These are phyloP conservation scores for Zoroaster sp. DNA, from an alignment of 53 echinoderm and acorn worm genomes.

Conservation along the genomic window DNA sequence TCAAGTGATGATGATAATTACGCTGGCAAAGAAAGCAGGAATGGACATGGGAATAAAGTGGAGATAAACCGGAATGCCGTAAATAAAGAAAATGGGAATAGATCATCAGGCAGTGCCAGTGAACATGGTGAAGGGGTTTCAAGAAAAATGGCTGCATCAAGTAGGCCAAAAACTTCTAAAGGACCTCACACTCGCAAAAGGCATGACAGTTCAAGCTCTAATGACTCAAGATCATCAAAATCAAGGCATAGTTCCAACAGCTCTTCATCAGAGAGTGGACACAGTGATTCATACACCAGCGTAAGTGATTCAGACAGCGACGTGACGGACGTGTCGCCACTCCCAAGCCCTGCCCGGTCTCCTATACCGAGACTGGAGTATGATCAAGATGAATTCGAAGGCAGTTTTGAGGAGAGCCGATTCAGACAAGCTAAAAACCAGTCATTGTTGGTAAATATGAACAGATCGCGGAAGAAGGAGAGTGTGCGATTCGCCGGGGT, in stretches of 20 bases:
- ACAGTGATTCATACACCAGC: constrained; percentile 24
- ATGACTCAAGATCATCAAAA: constrained; percentile 16
- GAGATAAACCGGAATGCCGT: not conserved
- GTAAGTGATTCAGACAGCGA: constrained; percentile 60
- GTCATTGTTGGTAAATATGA: not conserved
- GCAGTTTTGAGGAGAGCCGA: constrained; percentile 46
- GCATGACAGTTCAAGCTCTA: constrained; percentile 39
- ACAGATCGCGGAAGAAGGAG: constrained; percentile 57
- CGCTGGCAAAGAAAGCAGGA: not conserved
- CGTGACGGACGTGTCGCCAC: constrained; percentile 93
- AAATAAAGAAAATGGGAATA: not conserved
- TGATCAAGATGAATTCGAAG: constrained; percentile 66
- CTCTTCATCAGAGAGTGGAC: constrained; percentile 16
- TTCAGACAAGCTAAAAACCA: constrained; percentile 17
- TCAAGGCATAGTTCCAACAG: constrained; percentile 41
- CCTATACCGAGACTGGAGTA: constrained; percentile 71
- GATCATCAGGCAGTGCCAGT: not conserved
- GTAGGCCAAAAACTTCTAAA: constrained; percentile 67
- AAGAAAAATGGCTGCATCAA: not conserved
- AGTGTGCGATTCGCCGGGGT: constrained; percentile 60
- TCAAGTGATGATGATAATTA: constrained; percentile 59
- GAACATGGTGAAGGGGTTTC: not conserved
- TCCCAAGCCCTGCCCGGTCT: constrained; percentile 78
- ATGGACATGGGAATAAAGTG: not conserved
- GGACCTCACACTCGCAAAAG: not conserved